Conservation (phyloP, 2,113 vertebrate genomes). For the Chlorodrepanis virens region DNA sequence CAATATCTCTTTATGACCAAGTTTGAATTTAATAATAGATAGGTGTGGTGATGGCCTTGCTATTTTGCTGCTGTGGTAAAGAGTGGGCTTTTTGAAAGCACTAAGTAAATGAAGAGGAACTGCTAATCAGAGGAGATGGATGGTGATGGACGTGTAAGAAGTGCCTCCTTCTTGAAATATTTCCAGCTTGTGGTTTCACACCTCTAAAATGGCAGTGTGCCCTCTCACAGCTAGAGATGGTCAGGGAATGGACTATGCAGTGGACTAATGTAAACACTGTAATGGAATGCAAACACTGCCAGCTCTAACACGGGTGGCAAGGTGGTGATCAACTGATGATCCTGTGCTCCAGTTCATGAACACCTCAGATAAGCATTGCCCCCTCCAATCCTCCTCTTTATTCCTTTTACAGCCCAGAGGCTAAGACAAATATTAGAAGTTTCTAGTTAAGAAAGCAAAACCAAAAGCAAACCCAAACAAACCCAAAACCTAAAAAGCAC, state of each 20-base stretch:
- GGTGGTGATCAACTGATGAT: not conserved
- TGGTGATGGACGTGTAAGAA: not conserved
- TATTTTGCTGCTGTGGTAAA: not conserved
- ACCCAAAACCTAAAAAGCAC: not conserved
- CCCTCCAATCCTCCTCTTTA: not conserved
- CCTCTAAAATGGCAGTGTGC: not conserved
- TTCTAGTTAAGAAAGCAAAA: not conserved
- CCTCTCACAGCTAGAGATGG: not conserved
- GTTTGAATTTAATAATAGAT: not conserved
- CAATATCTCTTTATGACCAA: not conserved
- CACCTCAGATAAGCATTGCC: fast-evolving
- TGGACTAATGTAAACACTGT: not conserved
- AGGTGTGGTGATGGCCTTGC: not conserved
- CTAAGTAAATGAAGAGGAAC: not conserved
- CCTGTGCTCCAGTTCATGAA: not conserved
- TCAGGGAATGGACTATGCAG: not conserved
- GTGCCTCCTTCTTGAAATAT: not conserved
- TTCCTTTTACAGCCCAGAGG: not conserved
- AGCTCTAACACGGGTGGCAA: not conserved
- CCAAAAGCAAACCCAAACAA: not conserved
- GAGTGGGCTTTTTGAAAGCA: not conserved
- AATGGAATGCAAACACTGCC: not conserved
- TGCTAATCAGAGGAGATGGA: not conserved
- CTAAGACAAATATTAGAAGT: not conserved
- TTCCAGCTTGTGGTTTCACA: not conserved